These are phyloP conservation scores for Saccopteryx leptura DNA, from an alignment of 2,113 vertebrate species.

Conservation along the genomic window DNA sequence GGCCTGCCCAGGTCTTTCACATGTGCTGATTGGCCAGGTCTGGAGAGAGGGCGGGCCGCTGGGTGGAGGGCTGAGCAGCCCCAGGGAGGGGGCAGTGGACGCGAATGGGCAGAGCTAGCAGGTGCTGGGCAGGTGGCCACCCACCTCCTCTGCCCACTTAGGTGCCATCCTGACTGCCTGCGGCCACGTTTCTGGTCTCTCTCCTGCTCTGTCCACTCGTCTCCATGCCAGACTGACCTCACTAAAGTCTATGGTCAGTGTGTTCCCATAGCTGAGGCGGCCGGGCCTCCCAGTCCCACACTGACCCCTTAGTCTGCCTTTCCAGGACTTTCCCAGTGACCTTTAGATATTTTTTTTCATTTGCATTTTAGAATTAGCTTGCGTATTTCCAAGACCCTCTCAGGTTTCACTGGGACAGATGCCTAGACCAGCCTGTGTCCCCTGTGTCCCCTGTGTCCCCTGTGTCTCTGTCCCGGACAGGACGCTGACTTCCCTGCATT, in stretches of 20 bases:
- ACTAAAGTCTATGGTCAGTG: rapidly evolving
- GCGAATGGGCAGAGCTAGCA: background rate
- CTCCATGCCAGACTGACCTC: rapidly evolving
- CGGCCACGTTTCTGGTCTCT: background rate
- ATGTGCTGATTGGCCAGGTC: background rate
- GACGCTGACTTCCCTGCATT: rapidly evolving
- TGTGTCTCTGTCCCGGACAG: background rate
- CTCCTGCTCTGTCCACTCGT: rapidly evolving
- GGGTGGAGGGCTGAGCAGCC: background rate
- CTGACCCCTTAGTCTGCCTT: background rate
- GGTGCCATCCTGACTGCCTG: rapidly evolving
- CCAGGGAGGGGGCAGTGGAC: background rate
- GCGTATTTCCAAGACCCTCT: background rate
- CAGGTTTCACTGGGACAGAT: background rate
- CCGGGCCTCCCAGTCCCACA: rapidly evolving
- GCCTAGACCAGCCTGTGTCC: rapidly evolving
- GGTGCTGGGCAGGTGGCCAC: background rate
- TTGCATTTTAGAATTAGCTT: background rate
- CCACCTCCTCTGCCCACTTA: rapidly evolving
- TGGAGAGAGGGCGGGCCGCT: too few relatives aligned
- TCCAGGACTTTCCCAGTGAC: background rate
- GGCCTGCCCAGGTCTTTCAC: background rate
- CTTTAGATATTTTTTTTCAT: background rate
- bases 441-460: too few relatives aligned
- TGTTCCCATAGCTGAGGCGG: rapidly evolving